Conservation (phyloP, 2,888 invertebrate species). For the Eurois occulta region DNA sequence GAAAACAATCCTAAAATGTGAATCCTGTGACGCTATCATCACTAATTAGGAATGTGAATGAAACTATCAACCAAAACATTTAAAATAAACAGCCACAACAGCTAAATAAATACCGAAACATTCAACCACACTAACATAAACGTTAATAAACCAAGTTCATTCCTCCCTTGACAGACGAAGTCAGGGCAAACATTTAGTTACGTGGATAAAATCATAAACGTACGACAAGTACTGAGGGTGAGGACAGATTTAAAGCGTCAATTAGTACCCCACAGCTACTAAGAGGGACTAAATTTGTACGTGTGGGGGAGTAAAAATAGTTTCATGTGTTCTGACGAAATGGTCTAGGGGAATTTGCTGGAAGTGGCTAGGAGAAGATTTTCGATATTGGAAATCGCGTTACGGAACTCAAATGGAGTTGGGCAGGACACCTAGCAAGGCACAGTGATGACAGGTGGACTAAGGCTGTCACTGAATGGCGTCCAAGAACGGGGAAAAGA, state of each 20-base stretch:
- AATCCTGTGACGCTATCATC: neutral
- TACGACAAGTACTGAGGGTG: conserved; percentile 74
- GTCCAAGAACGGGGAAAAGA: no score
- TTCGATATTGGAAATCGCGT: no score
- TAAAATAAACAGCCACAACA: conserved; percentile 16
- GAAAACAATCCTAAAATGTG: neutral
- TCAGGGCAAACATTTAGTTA: conserved; percentile 42
- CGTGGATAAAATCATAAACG: conserved; percentile 71
- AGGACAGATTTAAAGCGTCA: conserved; percentile 87
- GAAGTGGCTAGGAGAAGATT: conserved; percentile 62
- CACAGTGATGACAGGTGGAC: no score
- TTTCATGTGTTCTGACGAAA: conserved; percentile 71
- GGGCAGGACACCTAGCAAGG: no score
- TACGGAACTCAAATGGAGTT: no score
- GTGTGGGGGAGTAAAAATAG: conserved; percentile 82
- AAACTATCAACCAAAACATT: conserved; percentile 17
- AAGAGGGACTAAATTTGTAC: conserved; percentile 83
- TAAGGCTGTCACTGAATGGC: no score
- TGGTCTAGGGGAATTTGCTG: conserved; percentile 57
- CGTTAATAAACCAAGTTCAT: conserved; percentile 57
- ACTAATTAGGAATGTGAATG: neutral
- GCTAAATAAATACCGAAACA: conserved; percentile 28
- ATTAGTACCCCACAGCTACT: conserved; percentile 81
- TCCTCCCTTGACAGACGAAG: conserved; percentile 45
- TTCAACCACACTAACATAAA: conserved; percentile 21